phyloP scores from a whole-genome alignment of 2,888 invertebrate genomes.

The Zootermopsis nevadensis region DNA sequence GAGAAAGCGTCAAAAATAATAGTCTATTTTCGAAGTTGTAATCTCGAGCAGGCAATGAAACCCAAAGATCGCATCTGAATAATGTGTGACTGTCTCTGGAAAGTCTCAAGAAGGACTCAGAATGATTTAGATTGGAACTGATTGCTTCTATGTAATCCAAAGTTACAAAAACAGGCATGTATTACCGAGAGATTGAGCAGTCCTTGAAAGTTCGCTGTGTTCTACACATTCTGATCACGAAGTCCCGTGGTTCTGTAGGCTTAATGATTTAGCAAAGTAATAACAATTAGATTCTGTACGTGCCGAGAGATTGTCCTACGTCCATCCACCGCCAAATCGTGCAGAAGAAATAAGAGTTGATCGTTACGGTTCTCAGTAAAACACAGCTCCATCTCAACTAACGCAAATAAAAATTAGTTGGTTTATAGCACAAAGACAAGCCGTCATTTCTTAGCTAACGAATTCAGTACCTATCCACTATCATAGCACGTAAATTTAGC shows the following conservation, averaged over 20 bases:
- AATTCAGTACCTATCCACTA: no score
- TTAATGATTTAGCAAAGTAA: constrained; percentile 12
- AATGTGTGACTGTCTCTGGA: background rate
- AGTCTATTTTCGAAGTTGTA: no score
- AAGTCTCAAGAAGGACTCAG: background rate
- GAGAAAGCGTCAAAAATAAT: no score
- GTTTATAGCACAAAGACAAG: no score
- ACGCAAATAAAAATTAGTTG: no score
- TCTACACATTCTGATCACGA: constrained; percentile 23
- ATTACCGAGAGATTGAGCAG: background rate
- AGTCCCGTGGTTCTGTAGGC: background rate
- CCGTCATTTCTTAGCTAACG: no score
- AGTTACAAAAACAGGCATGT: constrained; percentile 13
- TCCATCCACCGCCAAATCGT: no score
- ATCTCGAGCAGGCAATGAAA: background rate
- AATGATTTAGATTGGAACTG: background rate
- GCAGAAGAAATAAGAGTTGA: no score
- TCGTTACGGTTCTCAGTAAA: no score
- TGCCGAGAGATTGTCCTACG: background rate
- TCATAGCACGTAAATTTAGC: no score
- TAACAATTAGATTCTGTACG: constrained; percentile 4
- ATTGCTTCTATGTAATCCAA: constrained; percentile 11
- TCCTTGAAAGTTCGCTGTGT: constrained; percentile 1
- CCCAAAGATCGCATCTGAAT: background rate
- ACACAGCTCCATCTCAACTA: no score